Base-by-base conservation (phyloP, 2,888 invertebrate genomes). In the Petrolisthes manimaculis region DNA sequence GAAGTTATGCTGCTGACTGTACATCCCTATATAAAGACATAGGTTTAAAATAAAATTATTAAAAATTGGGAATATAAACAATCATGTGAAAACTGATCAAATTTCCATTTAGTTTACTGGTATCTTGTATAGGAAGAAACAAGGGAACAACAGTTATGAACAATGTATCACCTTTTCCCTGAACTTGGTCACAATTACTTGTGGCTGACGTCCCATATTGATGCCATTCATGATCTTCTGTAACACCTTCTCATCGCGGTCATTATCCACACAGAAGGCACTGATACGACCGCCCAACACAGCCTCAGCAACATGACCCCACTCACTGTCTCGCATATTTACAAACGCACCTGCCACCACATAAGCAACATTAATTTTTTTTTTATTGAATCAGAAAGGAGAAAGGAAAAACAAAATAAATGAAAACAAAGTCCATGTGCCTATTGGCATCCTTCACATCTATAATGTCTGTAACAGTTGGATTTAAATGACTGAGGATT, bases 261-360 rank as follows among this genome's bases (percentile, higher is more conserved):
- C 61, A 61, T 80, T 84, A 51, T 88, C 81, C 18, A 88, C 88
- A 84, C 88, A 89, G 78, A 90, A 90, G 55, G 84, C 54, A 18
- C 53, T 84, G 74, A 89, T 84, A 56, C 75, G 80, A 61, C 24
- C 80, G 18, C 87, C 86, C 9, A 89, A 69, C 5, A 86, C 87
- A 24, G 67, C 55, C 83, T 90, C 90, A 55, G 89, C 90, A 6
- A 90, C 77, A 80, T 90, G 90, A 21, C 78, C 86, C 90, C 90
- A 90, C 9, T 77, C 54, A 4, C 69, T 80, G 55, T 90, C 86
- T 12, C 53, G 67, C 83, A 90, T 74, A 53, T 90, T 77, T 12
- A 90, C 89, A 75, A 71, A 90, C 3, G 88, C 84, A 53, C 90
- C 90, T 90, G 88, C 12, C 55, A 83, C n/a, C 69, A 8, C 55